phyloP scores from a whole-genome alignment of 2,113 vertebrate species.

The Dasypus novemcinctus region DNA sequence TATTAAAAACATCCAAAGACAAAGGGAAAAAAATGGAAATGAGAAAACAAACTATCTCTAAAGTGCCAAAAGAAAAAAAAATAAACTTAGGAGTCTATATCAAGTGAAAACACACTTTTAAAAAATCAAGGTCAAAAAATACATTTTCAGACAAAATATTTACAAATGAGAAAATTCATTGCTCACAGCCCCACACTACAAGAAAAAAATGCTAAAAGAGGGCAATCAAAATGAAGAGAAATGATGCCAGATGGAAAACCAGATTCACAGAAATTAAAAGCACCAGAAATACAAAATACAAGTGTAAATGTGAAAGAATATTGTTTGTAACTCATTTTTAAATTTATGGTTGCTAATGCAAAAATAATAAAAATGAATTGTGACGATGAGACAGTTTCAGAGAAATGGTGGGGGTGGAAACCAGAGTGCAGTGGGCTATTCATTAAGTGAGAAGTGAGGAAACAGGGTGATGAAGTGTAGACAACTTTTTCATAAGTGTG shows the following conservation, averaged over 20 bases:
- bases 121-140: neutral
- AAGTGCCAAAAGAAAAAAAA: neutral
- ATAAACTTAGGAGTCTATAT: neutral
- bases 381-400: conserved; percentile 44
- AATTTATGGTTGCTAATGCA: neutral
- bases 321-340: neutral
- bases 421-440: neutral
- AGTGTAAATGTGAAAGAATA: neutral
- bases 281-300: neutral
- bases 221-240: neutral
- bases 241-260: neutral
- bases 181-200: neutral
- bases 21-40: neutral
- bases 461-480: neutral
- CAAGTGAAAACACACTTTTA: neutral
- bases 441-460: conserved; percentile 49
- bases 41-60: neutral
- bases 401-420: conserved; percentile 49
- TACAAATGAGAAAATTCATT: neutral
- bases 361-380: neutral
- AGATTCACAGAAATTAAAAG: neutral
- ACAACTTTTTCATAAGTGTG: neutral
- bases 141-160: neutral
- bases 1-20: neutral
- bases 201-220: neutral